A percentile compares a stretch with the other conserved stretches of the same genome.
Conservation (phyloP, 2,113 vertebrate genomes). For the Tiliqua scincoides region DNA sequence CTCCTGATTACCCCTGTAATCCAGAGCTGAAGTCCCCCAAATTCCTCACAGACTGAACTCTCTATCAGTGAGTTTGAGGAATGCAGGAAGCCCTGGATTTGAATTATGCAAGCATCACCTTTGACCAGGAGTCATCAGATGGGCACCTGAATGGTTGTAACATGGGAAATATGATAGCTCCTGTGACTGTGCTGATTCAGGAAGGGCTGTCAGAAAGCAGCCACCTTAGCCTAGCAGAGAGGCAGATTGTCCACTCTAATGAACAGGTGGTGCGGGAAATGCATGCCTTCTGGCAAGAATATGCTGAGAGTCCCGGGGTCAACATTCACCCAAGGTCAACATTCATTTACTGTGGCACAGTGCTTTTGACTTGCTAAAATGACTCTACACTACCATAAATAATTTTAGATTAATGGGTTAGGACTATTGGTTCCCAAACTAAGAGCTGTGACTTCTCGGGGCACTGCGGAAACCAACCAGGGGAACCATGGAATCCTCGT, state of each 20-base stretch:
- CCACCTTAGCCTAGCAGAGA: conserved; percentile 19
- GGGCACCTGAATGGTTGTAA: conserved; percentile 39
- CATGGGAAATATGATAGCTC: neutral
- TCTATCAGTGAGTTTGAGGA: conserved; percentile 9
- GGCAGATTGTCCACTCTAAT: conserved; percentile 23
- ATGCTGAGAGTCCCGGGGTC: conserved; percentile 50
- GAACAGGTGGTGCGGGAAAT: conserved; percentile 62
- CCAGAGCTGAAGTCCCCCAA: conserved; percentile 37
- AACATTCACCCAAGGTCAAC: neutral
- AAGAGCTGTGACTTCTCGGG: no score
- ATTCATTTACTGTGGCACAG: neutral
- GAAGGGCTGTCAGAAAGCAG: neutral
- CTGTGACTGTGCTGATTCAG: accelerated
- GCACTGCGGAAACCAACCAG: no score
- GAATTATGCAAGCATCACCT: conserved; percentile 27
- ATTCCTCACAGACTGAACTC: conserved; percentile 11
- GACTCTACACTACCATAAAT: neutral
- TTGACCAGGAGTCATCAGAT: conserved; percentile 34
- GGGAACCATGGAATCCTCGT: no score
- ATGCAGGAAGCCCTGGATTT: conserved; percentile 44
- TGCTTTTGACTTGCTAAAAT: neutral
- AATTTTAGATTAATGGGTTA: neutral
- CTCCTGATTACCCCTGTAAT: neutral
- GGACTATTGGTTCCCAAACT: no score
- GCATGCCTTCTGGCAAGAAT: conserved; percentile 53